Conservation (phyloP, 2,113 vertebrate species). For the Pachyramphus minor region DNA sequence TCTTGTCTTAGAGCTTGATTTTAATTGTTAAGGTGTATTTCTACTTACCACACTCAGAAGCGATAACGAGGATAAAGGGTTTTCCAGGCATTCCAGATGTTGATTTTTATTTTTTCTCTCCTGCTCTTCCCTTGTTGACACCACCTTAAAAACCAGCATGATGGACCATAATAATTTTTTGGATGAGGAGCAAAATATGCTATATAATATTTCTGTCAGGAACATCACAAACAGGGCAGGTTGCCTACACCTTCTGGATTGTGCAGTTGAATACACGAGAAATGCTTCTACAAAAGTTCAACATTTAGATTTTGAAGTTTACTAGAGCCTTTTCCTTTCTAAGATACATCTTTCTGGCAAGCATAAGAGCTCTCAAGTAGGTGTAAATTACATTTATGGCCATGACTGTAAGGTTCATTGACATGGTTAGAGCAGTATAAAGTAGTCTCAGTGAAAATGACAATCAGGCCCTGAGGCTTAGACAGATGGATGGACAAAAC, state of each 20-base stretch:
- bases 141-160: not conserved
- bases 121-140: not conserved
- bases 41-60: not conserved
- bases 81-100: not conserved
- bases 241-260: not conserved
- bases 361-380: constrained; percentile 15
- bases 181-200: not conserved
- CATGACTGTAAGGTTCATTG: constrained; percentile 54
- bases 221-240: not conserved
- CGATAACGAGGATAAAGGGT: accelerated
- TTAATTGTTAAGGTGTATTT: not conserved
- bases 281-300: not conserved
- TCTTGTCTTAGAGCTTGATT: not conserved
- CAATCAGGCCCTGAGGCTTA: constrained; percentile 55
- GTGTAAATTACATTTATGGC: constrained; percentile 55
- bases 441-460: constrained; percentile 50
- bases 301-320: constrained; percentile 19
- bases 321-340: not conserved
- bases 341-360: constrained; percentile 24
- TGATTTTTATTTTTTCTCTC: not conserved
- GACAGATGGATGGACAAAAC: constrained; percentile 51
- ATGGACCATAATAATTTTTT: not conserved
- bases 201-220: not conserved
- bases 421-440: constrained; percentile 51
- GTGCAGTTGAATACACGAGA: not conserved